A percentile compares a stretch with the other conserved stretches of the same genome.
phyloP scores from a whole-genome alignment of 92 coral and sea anemone genomes.

The Porites cylindrica region DNA sequence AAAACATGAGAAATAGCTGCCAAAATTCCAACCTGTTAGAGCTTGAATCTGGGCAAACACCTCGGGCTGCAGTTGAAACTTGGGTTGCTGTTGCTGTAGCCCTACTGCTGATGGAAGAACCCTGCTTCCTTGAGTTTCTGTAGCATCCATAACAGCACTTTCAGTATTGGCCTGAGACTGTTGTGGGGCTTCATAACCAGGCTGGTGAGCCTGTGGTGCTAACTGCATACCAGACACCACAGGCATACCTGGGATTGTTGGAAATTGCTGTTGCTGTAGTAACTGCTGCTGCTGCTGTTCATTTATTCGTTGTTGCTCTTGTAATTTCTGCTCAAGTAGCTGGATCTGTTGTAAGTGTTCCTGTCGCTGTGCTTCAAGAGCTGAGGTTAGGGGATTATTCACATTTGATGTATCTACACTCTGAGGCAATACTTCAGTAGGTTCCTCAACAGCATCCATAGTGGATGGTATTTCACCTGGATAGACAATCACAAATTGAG shows the following conservation, averaged over 20 bases:
- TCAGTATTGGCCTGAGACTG: conserved; percentile 37
- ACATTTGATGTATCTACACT: neutral
- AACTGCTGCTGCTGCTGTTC: conserved; percentile 85
- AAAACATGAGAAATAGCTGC: neutral
- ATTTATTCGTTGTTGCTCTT: conserved; percentile 91
- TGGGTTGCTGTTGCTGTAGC: conserved; percentile 55
- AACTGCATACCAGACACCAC: conserved; percentile 33
- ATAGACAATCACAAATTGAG: neutral
- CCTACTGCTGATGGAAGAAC: conserved; percentile 9
- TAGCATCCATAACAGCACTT: conserved; percentile 7
- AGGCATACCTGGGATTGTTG: conserved; percentile 37
- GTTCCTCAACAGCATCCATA: conserved; percentile 15
- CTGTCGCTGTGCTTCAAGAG: conserved; percentile 88
- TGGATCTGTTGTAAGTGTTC: conserved; percentile 89
- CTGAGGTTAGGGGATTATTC: conserved; percentile 20
- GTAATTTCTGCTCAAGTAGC: conserved; percentile 84
- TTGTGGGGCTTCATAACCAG: conserved; percentile 33
- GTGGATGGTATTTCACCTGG: conserved; percentile 9
- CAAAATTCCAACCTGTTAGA: conserved; percentile 75
- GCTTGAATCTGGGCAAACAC: conserved; percentile 99
- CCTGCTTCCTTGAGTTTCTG: conserved; percentile 34
- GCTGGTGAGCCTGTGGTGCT: conserved; percentile 51
- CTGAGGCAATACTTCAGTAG: conserved; percentile 17
- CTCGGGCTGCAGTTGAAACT: conserved; percentile 94
- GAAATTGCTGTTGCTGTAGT: conserved; percentile 60